Conservation (phyloP, 2,113 vertebrate genomes). For the Callipepla squamata region DNA sequence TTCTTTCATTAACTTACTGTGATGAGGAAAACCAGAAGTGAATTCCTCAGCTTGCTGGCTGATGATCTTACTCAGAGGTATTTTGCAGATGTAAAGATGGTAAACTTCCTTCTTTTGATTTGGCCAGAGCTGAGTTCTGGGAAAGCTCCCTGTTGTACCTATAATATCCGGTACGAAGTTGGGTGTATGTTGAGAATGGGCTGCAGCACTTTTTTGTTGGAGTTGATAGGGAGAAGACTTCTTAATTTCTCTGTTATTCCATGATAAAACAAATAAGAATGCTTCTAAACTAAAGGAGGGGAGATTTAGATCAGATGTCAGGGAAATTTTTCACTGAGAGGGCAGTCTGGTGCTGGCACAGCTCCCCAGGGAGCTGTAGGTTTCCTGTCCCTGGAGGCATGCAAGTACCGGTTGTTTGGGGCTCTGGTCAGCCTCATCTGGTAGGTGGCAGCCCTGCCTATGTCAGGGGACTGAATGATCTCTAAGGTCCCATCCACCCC, state of each 20-base stretch:
- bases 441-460: too few species aligned
- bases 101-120: background rate
- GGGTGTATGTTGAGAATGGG: background rate
- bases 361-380: too few species aligned
- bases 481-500: too few species aligned
- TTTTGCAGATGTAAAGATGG: background rate
- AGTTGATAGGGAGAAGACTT: rapidly evolving
- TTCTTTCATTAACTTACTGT: background rate
- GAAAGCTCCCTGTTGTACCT: background rate
- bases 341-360: too few species aligned
- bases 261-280: too few species aligned
- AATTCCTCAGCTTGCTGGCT: background rate
- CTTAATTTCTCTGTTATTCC: background rate
- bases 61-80: background rate
- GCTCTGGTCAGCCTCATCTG: too few species aligned
- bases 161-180: rapidly evolving
- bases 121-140: background rate
- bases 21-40: conserved; percentile 3
- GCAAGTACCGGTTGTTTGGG: too few species aligned
- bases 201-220: background rate
- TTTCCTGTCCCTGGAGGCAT: too few species aligned
- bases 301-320: too few species aligned
- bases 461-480: too few species aligned
- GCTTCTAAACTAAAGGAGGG: too few species aligned
- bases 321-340: too few species aligned